Base-by-base conservation (phyloP, 2,113 vertebrate genomes). In the Calyptommatus sinebrachiatus region DNA sequence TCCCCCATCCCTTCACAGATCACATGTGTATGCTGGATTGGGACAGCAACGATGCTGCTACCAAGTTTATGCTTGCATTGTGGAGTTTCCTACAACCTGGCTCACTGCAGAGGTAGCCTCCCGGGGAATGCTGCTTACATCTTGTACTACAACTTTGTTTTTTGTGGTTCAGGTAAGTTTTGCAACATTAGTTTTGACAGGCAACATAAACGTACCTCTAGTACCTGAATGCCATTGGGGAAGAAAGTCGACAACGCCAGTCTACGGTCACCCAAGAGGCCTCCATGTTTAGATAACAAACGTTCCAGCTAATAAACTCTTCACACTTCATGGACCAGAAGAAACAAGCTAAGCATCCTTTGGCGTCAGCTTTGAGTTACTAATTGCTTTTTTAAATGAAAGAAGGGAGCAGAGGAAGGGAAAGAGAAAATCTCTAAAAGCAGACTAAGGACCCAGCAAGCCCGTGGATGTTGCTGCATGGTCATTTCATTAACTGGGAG, bases 321-420 rank as follows among this genome's bases (percentile, higher is more conserved):
- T 71, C 77, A 62, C 77, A 71, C 77, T 79, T 79, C 77, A 79
- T 9, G 62, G 26, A 53, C 57, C 35, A 14, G 77, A 68, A 46
- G 24, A 71, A 45, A 28, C 50, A 61, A 18, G 31, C 14, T 4
- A 8, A 26, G 35, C 9, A 41, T 9, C 22, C 48, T 57, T 5
- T 11, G 48, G 29, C n/a, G 14, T 35, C 53, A 14, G 3, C 5
- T 18, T 1, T 31, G 18, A 20, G 6, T 50, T 45, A 45, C n/a
- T 26, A 12, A 45, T 46, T 21, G 12, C 1, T 5, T 61, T n/a
- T n/a, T 9, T 21, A 41, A 21, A 16, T 60, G 6, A n/a, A 53
- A 11, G 8, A 46, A 24, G 71, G 9, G 48, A 9, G 12, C 48
- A 50, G 14, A 50, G 50, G 18, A 18, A 57, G 53, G 18, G 12